Base-by-base conservation (phyloP, 2,888 invertebrate species). In the Acrocera orbiculus region DNA sequence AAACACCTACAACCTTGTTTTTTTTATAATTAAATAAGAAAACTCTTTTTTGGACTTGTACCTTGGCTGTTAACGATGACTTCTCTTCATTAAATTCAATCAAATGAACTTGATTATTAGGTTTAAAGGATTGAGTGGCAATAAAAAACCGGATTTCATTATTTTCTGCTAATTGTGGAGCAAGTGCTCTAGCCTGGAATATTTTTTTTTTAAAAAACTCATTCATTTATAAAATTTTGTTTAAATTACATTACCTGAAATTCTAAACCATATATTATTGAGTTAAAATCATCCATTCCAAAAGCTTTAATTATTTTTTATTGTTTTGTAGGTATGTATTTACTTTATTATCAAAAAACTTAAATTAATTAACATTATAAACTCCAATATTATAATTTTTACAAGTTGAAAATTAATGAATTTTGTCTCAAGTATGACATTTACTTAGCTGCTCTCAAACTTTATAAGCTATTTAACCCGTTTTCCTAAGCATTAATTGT, bases 51-150 rank as follows among this genome's bases (percentile, higher is more conserved):
- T n/a, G n/a, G n/a, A 10, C 19, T 11, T 11, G 22, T 52, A 73
- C 77, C 60, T 80, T 81, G 15, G 89, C 82, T 49, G 78, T 77
- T 29, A 95, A 65, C 10, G 75, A 72, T 33, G 82, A 81, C 24
- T 73, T 80, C 52, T 95, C 92, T 55, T 93, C 93, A 51, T 92
- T 89, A 37, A 90, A 73, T 51, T 93, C 89, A 2, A 96, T 76
- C 23, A 89, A 70, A 58, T 95, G 93, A 5, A 98, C 72, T 64
- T 95, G 93, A 57, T 96, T 98, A 31, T 83, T 79, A 13, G 74
- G 70, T 52, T 87, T 83, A 19, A 96, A 62, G 2, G 92, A 92
- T 54, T 95, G 93, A 0, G 96, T 98, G 15, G 95, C 98, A 32
- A 95, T 87, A 34, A 95, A 65, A 58, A 96, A 98, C 40, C 85